phyloP scores from a whole-genome alignment of 2,797 vertebrate species.

The Arrhamphus sclerolepis region DNA sequence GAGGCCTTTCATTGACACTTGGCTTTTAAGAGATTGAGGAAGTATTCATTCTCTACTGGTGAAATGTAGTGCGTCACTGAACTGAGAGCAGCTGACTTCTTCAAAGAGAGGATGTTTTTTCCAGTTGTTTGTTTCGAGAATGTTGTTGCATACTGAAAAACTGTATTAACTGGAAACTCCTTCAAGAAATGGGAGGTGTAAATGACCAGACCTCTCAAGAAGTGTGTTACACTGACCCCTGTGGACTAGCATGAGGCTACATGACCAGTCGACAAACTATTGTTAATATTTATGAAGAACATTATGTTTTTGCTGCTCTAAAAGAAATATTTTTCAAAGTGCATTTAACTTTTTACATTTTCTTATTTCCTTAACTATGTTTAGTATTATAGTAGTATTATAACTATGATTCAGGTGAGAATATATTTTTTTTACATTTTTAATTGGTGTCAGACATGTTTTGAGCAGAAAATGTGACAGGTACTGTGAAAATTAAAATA shows the following conservation, averaged over 20 bases:
- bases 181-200: not conserved
- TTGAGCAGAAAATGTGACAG: not conserved
- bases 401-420: too few relatives aligned
- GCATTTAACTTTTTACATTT: too few relatives aligned
- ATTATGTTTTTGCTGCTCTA: too few relatives aligned
- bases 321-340: too few relatives aligned
- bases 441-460: too few relatives aligned
- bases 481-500: not conserved
- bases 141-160: conserved; percentile 5
- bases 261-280: too few relatives aligned
- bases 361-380: too few relatives aligned
- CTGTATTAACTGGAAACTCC: not conserved
- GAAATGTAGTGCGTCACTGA: conserved; percentile 19
- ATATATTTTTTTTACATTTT: too few relatives aligned
- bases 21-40: conserved; percentile 35
- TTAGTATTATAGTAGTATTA: too few relatives aligned
- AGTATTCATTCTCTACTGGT: conserved; percentile 22
- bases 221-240: conserved; percentile 13
- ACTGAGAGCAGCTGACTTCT: conserved; percentile 12
- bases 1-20: conserved; percentile 2
- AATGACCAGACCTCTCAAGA: too few relatives aligned
- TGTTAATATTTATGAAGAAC: too few relatives aligned
- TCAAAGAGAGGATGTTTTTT: conserved; percentile 8
- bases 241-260: not conserved
- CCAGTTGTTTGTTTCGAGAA: not conserved